Evolutionary conservation across 1,140 invertebrate species (phyloP), one percentile per base, ranked within the genome.

Genomic region (Gryllus bimaculatus): DNA sequence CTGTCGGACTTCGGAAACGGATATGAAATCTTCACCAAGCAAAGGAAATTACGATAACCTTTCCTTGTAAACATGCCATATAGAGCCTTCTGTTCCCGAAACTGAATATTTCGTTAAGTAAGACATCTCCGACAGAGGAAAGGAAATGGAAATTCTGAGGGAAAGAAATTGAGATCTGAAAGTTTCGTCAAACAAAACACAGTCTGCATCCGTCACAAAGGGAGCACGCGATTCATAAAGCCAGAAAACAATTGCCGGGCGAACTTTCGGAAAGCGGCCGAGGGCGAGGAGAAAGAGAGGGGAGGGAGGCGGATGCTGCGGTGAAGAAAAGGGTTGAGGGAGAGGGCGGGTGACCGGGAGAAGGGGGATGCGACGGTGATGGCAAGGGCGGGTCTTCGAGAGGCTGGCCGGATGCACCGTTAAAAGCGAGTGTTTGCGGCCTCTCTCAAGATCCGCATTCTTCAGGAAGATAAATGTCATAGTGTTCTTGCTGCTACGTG

Each of bases 121-220:
- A 66, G 54, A 66, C 18, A 66, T 18, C 54, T 66, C 54, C 54
- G 54, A 66, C 10, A 66, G 54, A 66, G 54, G 18, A 66, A 66
- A 66, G 54, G 54, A 66, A 66, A 66, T 66, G 10, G 54, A 66
- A 66, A 66, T 66, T 66, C 54, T 10, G 18, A 66, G 54, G 7
- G 18, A 66, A 66, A 66, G 54, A 66, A 66, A 66, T 66, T 66
- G 54, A 66, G 54, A 66, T 66, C 54, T 18, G 54, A 66, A 66
- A 66, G 54, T 66, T 66, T 66, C 54, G 54, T 66, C 54, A 66
- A 66, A 66, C 54, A 66, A 66, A 66, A 66, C 54, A 66, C 54
- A 13, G 54, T 66, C 54, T 66, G 54, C 10, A 66, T 66, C 54
- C 54, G 54, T 66, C 54, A 66, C 54, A 66, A 66, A 66, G 18